Evolutionary conservation across 2,888 invertebrate genomes (phyloP).

Genomic region (Amiota mariae): DNA sequence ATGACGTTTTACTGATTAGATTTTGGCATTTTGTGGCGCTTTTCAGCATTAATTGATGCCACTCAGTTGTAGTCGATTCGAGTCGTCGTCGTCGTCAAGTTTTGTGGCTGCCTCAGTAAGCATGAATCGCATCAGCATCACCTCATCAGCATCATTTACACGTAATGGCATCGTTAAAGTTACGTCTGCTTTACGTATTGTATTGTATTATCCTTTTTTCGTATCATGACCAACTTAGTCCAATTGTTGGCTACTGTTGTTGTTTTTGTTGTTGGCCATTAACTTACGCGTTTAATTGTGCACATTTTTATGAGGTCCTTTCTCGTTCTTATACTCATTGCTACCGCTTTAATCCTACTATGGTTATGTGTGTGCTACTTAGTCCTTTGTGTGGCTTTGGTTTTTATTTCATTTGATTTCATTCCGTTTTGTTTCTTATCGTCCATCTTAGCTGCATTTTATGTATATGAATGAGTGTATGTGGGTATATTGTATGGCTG

Average conservation of each 20-base stretch:
- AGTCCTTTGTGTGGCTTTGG: slow-evolving; percentile 32
- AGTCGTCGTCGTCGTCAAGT: neutral
- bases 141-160: slow-evolving; percentile 68
- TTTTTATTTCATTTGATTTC: slow-evolving; percentile 44
- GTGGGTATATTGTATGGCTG: neutral
- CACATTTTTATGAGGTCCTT: slow-evolving; percentile 63
- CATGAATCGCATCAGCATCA: slow-evolving; percentile 55
- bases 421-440: slow-evolving; percentile 30
- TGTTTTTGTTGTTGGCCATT: slow-evolving; percentile 55
- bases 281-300: slow-evolving; percentile 62
- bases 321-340: slow-evolving; percentile 36
- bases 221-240: slow-evolving; percentile 3
- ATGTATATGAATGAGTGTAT: slow-evolving; percentile 14
- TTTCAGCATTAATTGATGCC: slow-evolving; percentile 52
- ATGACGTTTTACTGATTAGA: slow-evolving; percentile 55
- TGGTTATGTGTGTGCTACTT: slow-evolving; percentile 55
- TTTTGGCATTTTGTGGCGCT: slow-evolving; percentile 46
- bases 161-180: slow-evolving; percentile 62
- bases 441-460: slow-evolving; percentile 37
- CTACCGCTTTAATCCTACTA: slow-evolving; percentile 46
- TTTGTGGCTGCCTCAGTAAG: neutral
- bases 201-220: slow-evolving; percentile 27
- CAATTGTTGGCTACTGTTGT: neutral
- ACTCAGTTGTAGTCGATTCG: slow-evolving; percentile 2
- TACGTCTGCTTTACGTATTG: slow-evolving; percentile 49